These are phyloP conservation scores for Hirtodrosophila confusa DNA, from an alignment of 2,888 invertebrate genomes.

Conservation along the genomic window DNA sequence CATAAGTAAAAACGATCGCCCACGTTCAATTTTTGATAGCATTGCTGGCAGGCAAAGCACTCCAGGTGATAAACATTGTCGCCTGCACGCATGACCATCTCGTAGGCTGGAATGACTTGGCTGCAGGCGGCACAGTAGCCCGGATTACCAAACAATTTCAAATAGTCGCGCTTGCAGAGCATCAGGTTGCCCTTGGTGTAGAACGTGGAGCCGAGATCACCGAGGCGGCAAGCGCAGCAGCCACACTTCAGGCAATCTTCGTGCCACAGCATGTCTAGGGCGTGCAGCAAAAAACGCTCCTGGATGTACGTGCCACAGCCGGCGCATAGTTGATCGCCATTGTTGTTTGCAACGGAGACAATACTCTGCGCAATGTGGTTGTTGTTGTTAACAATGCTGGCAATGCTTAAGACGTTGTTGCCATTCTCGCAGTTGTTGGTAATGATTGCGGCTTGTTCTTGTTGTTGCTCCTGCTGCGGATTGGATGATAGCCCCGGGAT, in stretches of 20 bases:
- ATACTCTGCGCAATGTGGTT: too few species aligned
- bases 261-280: constrained; percentile 96
- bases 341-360: constrained; percentile 24
- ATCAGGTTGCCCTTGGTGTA: constrained; percentile 98
- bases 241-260: constrained; percentile 99
- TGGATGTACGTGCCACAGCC: constrained; percentile 97
- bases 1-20: too few species aligned
- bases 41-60: constrained; percentile 99
- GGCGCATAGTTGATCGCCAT: constrained; percentile 91
- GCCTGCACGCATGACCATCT: constrained; percentile 99
- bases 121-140: constrained; percentile 98
- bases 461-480: constrained; percentile 51
- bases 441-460: constrained; percentile 62
- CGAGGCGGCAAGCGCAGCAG: constrained; percentile 98
- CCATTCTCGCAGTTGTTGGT: constrained; percentile 51
- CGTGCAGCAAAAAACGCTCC: constrained; percentile 91
- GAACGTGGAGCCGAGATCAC: constrained; percentile 97
- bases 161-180: constrained; percentile 97
- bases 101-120: constrained; percentile 98
- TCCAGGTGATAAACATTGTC: constrained; percentile 99
- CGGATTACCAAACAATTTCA: constrained; percentile 97
- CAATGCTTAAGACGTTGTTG: too few species aligned
- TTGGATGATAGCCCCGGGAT: constrained; percentile 83
- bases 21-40: constrained; percentile 90
- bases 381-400: too few species aligned